These are phyloP conservation scores for Auanema sp. DNA, from an alignment of 2,888 invertebrate species.

Conservation along the genomic window DNA sequence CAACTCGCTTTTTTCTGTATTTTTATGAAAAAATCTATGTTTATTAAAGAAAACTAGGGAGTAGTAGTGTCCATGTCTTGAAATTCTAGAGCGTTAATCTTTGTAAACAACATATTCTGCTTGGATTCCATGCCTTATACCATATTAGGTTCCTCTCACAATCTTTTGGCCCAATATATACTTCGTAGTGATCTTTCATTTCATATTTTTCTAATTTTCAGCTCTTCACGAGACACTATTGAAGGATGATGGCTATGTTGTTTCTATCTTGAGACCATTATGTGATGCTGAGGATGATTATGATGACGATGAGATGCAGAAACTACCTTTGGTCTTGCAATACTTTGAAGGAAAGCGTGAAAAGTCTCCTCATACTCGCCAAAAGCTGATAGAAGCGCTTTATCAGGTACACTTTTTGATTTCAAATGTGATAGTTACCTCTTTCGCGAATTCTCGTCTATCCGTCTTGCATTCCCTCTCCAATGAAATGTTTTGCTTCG, in stretches of 20 bases:
- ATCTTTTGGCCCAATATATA: background rate
- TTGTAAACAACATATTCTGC: too few species aligned
- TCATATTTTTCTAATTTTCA: constrained; percentile 26
- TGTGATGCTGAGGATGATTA: constrained; percentile 43
- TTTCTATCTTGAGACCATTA: constrained; percentile 45
- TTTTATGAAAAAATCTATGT: too few species aligned
- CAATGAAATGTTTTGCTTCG: background rate
- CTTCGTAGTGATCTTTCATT: background rate
- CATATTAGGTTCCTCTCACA: background rate
- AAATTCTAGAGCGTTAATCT: too few species aligned
- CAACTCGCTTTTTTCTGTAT: too few species aligned
- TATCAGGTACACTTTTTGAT: constrained; percentile 45
- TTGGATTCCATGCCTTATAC: too few species aligned
- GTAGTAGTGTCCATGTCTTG: too few species aligned
- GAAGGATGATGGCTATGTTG: constrained; percentile 48
- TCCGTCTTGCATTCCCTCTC: constrained; percentile 4
- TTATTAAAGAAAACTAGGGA: too few species aligned
- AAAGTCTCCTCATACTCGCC: constrained; percentile 30
- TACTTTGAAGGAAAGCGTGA: constrained; percentile 50
- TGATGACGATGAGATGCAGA: constrained; percentile 48
- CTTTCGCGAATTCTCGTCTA: background rate
- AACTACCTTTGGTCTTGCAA: constrained; percentile 51
- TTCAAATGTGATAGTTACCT: too few species aligned
- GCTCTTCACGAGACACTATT: constrained; percentile 47
- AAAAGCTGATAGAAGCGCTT: constrained; percentile 49